Base-by-base conservation (phyloP, 92 coral and sea anemone genomes). In the Actinernus sp. region DNA sequence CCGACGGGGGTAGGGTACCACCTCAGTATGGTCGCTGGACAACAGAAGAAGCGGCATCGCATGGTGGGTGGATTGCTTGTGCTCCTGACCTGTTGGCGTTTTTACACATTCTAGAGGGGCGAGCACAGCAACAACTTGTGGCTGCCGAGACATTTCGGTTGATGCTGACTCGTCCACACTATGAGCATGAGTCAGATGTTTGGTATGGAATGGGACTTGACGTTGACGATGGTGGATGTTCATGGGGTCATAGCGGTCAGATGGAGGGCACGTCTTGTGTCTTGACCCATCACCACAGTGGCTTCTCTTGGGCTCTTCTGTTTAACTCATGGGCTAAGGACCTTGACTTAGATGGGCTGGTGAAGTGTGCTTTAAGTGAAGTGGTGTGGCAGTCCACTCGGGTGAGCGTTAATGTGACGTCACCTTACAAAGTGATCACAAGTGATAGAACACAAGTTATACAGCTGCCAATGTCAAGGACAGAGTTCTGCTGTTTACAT, bases 1-100 rank as follows among this genome's bases (percentile, higher is more conserved):
- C 77, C 31, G 67, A 57, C 17, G 67, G 47, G 25, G 66, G 65
- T 29, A 56, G 67, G 58, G 77, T 70, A 7, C 77, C 77, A 5
- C 77, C 77, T 2, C 77, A 70, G 67, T 70, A 70, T 31, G 77
- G 77, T 13, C 56, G 77, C 55, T 70, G 77, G 77, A 70, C 77
- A 8, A 40, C 55, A 44, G 67, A 70, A 33, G 54, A 70, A 14
- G 77, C 77, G 27, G 77, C 56, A 40, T 62, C 77, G 45, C 77
- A 70, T 55, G 77, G 77, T 55, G 77, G 77, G 30, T 70, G 77
- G 77, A 18, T 58, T 2, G 66, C 77, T 20, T 4, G 55, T 14
- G 67, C 77, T 31, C 44, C 14, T 29, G 77, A 70, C 4, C 29
- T 70, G 17, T 11, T 70, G 10, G 31, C 30, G 44, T 70, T 70